A percentile compares a stretch with the other conserved stretches of the same genome.
Evolutionary conservation across 2,797 vertebrate genomes (phyloP).

Genomic region (Huso huso): DNA sequence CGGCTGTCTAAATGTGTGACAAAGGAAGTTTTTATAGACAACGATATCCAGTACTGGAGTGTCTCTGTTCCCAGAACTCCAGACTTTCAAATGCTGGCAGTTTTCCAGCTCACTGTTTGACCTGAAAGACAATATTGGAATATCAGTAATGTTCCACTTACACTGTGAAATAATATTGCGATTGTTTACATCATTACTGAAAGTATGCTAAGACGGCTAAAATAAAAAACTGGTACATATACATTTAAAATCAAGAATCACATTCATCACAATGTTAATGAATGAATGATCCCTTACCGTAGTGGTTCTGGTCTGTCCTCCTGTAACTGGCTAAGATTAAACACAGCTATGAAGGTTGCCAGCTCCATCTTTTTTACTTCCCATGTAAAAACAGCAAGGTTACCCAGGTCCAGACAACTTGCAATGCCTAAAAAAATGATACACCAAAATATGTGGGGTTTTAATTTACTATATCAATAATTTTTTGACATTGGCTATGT

Average conservation of each 20-base stretch:
- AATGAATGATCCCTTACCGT: neutral
- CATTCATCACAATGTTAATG: neutral
- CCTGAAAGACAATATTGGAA: neutral
- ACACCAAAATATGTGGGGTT: too few species aligned
- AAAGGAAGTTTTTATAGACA: slow-evolving; percentile 5
- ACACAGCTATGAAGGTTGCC: neutral
- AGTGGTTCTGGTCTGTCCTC: slow-evolving; percentile 3
- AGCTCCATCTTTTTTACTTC: neutral
- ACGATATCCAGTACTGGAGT: slow-evolving; percentile 4
- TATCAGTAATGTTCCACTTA: neutral
- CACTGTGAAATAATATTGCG: too few species aligned
- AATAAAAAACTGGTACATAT: neutral
- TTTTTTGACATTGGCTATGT: too few species aligned
- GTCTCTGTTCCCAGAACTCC: neutral
- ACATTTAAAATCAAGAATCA: neutral
- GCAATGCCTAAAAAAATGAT: neutral
- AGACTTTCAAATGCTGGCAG: neutral
- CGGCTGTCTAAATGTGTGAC: neutral
- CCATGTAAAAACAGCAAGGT: slow-evolving; percentile 3
- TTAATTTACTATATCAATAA: too few species aligned
- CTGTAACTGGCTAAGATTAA: slow-evolving; percentile 5
- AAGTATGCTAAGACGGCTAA: neutral
- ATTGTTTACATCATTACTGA: neutral
- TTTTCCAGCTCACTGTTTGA: slow-evolving; percentile 8
- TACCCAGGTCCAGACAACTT: neutral